phyloP scores from a whole-genome alignment of 2,888 invertebrate genomes.

The Heteromurus nitidus region DNA sequence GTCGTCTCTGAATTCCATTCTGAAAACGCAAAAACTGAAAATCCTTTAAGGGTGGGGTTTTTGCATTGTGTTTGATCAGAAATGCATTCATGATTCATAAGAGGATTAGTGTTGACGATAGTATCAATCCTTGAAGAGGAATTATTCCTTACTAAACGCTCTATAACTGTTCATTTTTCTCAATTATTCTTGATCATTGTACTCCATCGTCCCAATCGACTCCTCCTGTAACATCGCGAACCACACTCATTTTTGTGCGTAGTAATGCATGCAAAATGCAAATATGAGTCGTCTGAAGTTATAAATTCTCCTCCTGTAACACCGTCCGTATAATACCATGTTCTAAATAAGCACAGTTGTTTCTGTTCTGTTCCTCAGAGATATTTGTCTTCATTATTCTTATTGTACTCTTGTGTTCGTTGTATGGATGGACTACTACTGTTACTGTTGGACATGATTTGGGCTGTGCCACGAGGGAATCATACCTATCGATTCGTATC shows the following conservation, averaged over 20 bases:
- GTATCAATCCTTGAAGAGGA: conserved; percentile 14
- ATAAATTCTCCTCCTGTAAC: too few relatives aligned
- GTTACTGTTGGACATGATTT: conserved; percentile 20
- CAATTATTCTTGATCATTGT: neutral
- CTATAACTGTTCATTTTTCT: neutral
- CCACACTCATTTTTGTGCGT: too few relatives aligned
- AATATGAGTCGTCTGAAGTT: too few relatives aligned
- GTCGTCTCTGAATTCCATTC: too few relatives aligned
- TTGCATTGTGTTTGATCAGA: conserved; percentile 16
- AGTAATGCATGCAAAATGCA: too few relatives aligned
- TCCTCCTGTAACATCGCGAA: conserved; percentile 33
- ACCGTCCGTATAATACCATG: too few relatives aligned
- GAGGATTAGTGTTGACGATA: neutral
- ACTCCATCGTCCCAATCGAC: neutral
- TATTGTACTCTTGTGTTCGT: neutral
- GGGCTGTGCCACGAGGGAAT: conserved; percentile 38
- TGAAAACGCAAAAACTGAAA: neutral
- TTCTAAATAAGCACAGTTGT: too few relatives aligned
- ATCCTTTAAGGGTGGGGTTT: neutral
- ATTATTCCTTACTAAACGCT: neutral
- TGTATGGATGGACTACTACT: too few relatives aligned
- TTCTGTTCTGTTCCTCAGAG: too few relatives aligned
- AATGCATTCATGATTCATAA: conserved; percentile 3
- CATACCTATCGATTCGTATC: conserved; percentile 30
- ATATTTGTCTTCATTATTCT: conserved; percentile 2